phyloP scores from a whole-genome alignment of 2,888 invertebrate genomes.

The Drosophila nr. fundita region DNA sequence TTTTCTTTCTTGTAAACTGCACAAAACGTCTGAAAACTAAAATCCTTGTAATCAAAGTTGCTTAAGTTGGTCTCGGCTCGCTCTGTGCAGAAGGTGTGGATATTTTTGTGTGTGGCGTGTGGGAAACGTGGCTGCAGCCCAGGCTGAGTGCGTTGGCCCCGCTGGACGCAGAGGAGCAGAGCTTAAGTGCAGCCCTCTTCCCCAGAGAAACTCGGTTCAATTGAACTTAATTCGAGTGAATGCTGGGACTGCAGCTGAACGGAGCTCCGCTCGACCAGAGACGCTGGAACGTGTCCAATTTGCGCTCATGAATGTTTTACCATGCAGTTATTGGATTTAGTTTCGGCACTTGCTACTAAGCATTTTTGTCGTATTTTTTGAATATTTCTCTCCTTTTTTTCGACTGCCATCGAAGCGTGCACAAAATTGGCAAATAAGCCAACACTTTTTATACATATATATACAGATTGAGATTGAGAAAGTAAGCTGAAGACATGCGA shows the following conservation, averaged over 20 bases:
- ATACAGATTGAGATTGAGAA: slow-evolving; percentile 2
- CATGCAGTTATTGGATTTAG: slow-evolving; percentile 77
- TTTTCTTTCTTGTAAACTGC: slow-evolving; percentile 40
- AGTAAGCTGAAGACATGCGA: not conserved
- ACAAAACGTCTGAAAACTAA: slow-evolving; percentile 55
- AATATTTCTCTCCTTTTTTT: slow-evolving; percentile 31
- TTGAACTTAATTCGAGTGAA: slow-evolving; percentile 56
- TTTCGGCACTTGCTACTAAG: slow-evolving; percentile 74
- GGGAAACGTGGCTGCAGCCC: slow-evolving; percentile 13
- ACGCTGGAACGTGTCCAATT: slow-evolving; percentile 75
- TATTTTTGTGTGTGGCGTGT: slow-evolving; percentile 40
- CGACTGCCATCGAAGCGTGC: slow-evolving; percentile 58
- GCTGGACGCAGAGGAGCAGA: slow-evolving; percentile 36
- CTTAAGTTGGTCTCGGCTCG: slow-evolving; percentile 40
- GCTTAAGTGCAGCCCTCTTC: slow-evolving; percentile 28
- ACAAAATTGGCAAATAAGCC: slow-evolving; percentile 70
- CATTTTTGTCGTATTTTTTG: slow-evolving; percentile 56
- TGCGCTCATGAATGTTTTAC: slow-evolving; percentile 80
- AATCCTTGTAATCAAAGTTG: slow-evolving; percentile 72
- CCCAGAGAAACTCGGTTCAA: slow-evolving; percentile 12
- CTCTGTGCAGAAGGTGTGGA: slow-evolving; percentile 66
- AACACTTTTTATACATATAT: not conserved
- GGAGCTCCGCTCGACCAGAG: slow-evolving; percentile 32
- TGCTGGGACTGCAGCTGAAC: slow-evolving; percentile 41
- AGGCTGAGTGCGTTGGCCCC: slow-evolving; percentile 71